Conservation (phyloP, 1,140 invertebrate species). For the Campoletis sonorensis region DNA sequence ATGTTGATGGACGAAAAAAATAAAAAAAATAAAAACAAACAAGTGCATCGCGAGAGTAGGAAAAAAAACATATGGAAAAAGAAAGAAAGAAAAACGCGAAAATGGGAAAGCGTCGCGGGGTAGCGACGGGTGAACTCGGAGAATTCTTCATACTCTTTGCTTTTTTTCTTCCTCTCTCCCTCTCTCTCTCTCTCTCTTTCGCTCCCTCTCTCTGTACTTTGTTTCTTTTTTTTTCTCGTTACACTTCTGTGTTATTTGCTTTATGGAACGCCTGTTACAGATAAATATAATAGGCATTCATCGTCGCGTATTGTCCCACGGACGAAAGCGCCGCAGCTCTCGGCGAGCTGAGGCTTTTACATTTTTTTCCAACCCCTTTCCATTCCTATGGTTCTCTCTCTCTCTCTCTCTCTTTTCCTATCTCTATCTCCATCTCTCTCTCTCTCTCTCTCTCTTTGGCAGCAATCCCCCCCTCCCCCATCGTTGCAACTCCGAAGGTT, state of each 20-base stretch:
- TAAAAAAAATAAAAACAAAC: neutral
- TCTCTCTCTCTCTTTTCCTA: constrained; percentile 36
- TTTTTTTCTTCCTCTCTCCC: constrained; percentile 45
- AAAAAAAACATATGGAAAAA: constrained; percentile 6
- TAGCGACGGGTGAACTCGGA: constrained; percentile 2
- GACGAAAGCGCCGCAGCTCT: constrained; percentile 67
- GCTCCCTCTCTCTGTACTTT: too few species aligned
- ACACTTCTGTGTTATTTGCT: constrained; percentile 75
- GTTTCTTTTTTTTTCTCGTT: constrained; percentile 68
- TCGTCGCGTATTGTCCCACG: constrained; percentile 73
- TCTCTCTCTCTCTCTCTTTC: constrained; percentile 61
- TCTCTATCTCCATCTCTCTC: constrained; percentile 33
- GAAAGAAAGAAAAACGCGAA: neutral
- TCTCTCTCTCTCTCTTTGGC: constrained; percentile 20
- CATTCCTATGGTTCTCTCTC: constrained; percentile 45
- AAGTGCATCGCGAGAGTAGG: constrained; percentile 12
- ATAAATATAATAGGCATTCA: constrained; percentile 78
- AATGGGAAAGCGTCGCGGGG: neutral
- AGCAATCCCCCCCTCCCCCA: neutral
- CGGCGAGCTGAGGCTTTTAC: constrained; percentile 69
- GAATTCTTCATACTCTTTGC: constrained; percentile 39
- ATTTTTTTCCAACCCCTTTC: constrained; percentile 61
- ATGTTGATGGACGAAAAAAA: constrained; percentile 6
- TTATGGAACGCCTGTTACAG: constrained; percentile 77
- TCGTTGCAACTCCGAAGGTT: constrained; percentile 19